Evolutionary conservation across 2,113 vertebrate species (phyloP), one percentile per base, ranked within the genome.

Genomic region (Shinisaurus crocodilurus): DNA sequence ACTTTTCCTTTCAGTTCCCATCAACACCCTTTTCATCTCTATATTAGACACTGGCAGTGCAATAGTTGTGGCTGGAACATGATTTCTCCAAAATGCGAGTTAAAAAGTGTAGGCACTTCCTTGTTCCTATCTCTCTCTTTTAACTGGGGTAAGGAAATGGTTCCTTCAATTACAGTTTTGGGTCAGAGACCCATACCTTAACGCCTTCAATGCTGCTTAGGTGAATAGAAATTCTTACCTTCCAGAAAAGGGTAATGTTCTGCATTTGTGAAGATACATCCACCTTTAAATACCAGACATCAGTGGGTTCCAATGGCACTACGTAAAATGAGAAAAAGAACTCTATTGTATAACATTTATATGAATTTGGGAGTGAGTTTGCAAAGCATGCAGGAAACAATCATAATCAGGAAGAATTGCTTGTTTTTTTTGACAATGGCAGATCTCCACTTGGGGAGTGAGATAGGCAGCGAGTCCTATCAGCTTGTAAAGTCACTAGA

Each of bases 191-290:
- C 1, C 65, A 25, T 12, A 37, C 20, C 43, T 13, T 29, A 25
- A 1, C 2, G 2, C 6, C 16, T 37, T 77, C n/a, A 40, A 32
- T n/a, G 48, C 4, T 5, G 54, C 12, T 25, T 74, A 74, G 5
- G 40, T 0, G 0, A 0, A 60, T 18, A 86, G 45, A 34, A 74
- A 77, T 67, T 89, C 94, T 93, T 92, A 98, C 97, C 97, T 98
- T 98, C 98, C 98, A 98, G 10, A 97, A 97, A 0, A 98, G 69
- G 54, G 96, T 96, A 87, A 97, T 91, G 43, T 85, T 96, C 91
- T 96, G 96, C 34, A 6, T 81, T 0, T 81, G 77, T 0, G 72
- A 3, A 45, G 48, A 92, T 29, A 94, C 0, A 0, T 93, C 88
- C 60, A 93, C 69, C 87, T 79, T 95, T 8, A 1, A 83, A 92